A percentile compares a stretch with the other conserved stretches of the same genome.
phyloP scores from a whole-genome alignment of 2,888 invertebrate genomes.

The Drosophila prostipennis region DNA sequence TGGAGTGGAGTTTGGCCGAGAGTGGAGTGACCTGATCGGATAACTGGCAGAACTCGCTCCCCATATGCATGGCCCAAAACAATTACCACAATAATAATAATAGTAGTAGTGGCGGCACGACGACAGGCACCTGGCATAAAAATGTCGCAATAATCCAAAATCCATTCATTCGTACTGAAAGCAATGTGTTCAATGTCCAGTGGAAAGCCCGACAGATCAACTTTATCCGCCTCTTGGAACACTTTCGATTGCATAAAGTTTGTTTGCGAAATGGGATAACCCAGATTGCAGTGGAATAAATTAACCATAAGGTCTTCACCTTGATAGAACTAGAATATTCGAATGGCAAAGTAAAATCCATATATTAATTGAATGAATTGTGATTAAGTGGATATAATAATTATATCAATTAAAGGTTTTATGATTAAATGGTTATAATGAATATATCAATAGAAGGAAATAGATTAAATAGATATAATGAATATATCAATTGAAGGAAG shows the following conservation, averaged over 20 bases:
- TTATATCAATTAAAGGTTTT: too few species aligned
- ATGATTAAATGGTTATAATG: too few species aligned
- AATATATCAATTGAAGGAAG: too few species aligned
- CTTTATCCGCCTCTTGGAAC: slow-evolving; percentile 12
- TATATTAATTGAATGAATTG: too few species aligned
- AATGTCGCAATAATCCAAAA: slow-evolving; percentile 58
- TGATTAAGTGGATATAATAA: too few species aligned
- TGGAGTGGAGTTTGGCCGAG: slow-evolving; percentile 31
- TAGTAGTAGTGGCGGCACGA: slow-evolving; percentile 6
- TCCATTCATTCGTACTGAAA: slow-evolving; percentile 14
- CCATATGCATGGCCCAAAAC: slow-evolving; percentile 19
- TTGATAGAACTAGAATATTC: too few species aligned
- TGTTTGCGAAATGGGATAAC: not conserved
- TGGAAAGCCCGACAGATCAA: slow-evolving; percentile 23
- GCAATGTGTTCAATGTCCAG: slow-evolving; percentile 9
- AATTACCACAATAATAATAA: slow-evolving; percentile 21
- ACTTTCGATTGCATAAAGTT: slow-evolving; percentile 28
- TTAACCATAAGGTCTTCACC: not conserved
- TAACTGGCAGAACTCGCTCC: slow-evolving; percentile 58
- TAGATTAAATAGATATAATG: too few species aligned
- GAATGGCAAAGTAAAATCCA: too few species aligned
- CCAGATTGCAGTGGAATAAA: not conserved
- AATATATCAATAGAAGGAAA: too few species aligned
- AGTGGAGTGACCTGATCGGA: slow-evolving; percentile 50
- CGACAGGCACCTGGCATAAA: slow-evolving; percentile 33